Base-by-base conservation (phyloP, 2,113 vertebrate genomes). In the Arvicanthis niloticus region DNA sequence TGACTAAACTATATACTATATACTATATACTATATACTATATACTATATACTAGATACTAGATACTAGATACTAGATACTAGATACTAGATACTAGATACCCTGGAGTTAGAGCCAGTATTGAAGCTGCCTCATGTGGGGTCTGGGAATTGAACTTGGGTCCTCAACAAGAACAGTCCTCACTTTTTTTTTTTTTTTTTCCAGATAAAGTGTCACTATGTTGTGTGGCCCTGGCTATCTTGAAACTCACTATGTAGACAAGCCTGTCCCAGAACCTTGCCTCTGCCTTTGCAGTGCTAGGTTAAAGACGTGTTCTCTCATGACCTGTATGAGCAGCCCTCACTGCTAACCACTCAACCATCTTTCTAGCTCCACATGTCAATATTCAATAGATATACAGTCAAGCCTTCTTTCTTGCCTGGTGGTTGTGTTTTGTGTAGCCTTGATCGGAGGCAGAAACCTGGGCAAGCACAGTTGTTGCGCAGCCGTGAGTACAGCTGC, bases 381-480 rank as follows among this genome's bases (percentile, higher is more conserved):
- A 7, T 34, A 40, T 37, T 48, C 37, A 15, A 13, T 60, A 26
- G 24, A 11, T 31, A 42, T 37, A 26, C 8, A 3, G 16, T 22
- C 70, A 34, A 34, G 58, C 21, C 13, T 8, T 87, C 42, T 51
- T 51, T 51, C 62, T 68, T 68, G 29, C 24, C 81, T 19, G 15
- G 42, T 34, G 80, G 53, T 65, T 70, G 7, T 0, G 6, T 10
- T 21, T 56, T 24, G 56, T 37, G 24, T 0, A 21, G 70, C 40
- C 58, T 34, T 12, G 40, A 34, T 17, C 7, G n/a, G 78, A 72
- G 62, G 31, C 10, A 2, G 76, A 10, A 58, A 22, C 42, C 82
- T 13, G 5, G 15, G 10, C 42, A 45, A 45, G 78, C 19, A 0
- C 2, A 53, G 88, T 3, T 15, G 1, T 1, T 70, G 42, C 3